These are phyloP conservation scores for Dermolepida albohirtum DNA, from an alignment of 2,888 invertebrate genomes.

Conservation along the genomic window DNA sequence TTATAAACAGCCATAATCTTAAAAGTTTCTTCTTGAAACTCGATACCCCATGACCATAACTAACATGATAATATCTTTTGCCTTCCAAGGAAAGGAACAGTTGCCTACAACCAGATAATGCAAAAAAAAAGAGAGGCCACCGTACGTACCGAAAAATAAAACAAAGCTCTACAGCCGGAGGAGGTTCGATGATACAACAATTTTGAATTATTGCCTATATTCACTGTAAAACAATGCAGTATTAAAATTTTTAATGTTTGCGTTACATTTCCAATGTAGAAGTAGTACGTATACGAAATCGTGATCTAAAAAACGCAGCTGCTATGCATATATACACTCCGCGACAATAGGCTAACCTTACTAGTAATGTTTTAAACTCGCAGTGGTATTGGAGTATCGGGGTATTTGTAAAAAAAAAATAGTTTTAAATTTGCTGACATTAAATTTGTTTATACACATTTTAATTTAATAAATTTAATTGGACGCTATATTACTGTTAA, in stretches of 20 bases:
- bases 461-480: no score
- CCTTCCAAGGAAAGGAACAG: conserved; percentile 39
- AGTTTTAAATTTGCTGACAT: no score
- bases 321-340: no score
- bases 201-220: conserved; percentile 51
- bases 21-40: conserved; percentile 57
- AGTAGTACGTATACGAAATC: conserved; percentile 24
- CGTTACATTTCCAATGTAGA: conserved; percentile 39
- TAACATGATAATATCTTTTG: conserved; percentile 61
- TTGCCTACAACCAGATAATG: conserved; percentile 39
- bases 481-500: no score
- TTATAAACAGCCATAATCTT: conserved; percentile 63
- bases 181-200: conserved; percentile 46
- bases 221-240: conserved; percentile 48
- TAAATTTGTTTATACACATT: no score
- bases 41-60: conserved; percentile 63
- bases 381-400: no score
- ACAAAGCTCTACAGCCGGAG: conserved; percentile 33
- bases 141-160: conserved; percentile 41
- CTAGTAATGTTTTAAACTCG: no score
- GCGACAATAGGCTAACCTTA: no score
- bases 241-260: conserved; percentile 44
- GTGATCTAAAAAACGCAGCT: conserved; percentile 18
- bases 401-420: no score
- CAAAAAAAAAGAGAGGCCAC: conserved; percentile 39